These are phyloP conservation scores for Octopus bimaculoides DNA, from an alignment of 1,140 invertebrate genomes.

Conservation along the genomic window DNA sequence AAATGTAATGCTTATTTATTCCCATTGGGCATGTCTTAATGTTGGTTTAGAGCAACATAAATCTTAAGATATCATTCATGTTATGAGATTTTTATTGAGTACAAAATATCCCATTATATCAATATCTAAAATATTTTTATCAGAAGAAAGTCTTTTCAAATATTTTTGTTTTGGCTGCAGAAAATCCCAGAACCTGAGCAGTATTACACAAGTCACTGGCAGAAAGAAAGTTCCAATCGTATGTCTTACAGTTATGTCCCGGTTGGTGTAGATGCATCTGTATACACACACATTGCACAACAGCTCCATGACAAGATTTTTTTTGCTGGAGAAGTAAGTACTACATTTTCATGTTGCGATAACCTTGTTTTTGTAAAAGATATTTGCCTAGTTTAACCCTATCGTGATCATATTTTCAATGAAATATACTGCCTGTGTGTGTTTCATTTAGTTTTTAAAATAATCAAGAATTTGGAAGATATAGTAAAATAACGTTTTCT, in stretches of 20 bases:
- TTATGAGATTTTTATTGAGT: no score
- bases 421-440: no score
- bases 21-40: no score
- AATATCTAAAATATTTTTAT: no score
- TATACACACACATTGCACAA: constrained; percentile 55
- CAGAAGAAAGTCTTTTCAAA: no score
- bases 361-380: no score
- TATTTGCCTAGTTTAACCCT: no score
- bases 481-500: neutral
- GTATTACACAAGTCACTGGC: constrained; percentile 59
- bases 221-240: constrained; percentile 43
- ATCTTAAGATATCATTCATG: no score
- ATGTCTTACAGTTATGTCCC: constrained; percentile 60
- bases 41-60: no score
- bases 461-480: neutral
- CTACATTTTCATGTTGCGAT: neutral
- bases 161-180: constrained; percentile 22
- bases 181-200: constrained; percentile 51
- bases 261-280: constrained; percentile 47
- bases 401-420: no score
- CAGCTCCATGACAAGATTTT: constrained; percentile 54
- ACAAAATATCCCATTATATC: no score
- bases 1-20: no score
- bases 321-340: constrained; percentile 61
- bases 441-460: neutral